phyloP scores from a whole-genome alignment of 2,888 invertebrate species.

The Leptura quadrifasciata region DNA sequence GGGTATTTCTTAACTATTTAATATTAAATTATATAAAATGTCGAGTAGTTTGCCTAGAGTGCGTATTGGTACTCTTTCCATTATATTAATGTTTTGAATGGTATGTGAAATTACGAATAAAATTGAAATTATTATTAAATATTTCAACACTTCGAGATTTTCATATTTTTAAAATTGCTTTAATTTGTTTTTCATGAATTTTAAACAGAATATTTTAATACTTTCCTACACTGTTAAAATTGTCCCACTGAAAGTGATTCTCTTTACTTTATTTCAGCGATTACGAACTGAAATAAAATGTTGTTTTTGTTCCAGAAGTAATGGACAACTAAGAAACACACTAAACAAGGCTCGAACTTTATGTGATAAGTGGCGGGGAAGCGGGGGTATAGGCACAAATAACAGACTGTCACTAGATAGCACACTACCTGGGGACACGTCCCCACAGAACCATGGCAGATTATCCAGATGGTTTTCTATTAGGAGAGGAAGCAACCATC shows the following conservation, averaged over 20 bases:
- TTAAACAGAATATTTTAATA: too few relatives aligned
- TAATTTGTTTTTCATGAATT: background rate
- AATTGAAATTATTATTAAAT: too few relatives aligned
- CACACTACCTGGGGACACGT: constrained; percentile 66
- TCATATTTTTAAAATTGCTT: background rate
- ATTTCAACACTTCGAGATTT: too few relatives aligned
- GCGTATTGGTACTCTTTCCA: too few relatives aligned
- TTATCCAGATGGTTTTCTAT: constrained; percentile 94
- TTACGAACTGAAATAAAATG: background rate
- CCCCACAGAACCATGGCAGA: constrained; percentile 77
- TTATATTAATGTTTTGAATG: too few relatives aligned
- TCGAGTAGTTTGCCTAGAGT: too few relatives aligned
- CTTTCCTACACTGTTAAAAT: too few relatives aligned
- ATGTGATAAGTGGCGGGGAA: constrained; percentile 86
- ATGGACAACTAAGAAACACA: constrained; percentile 86
- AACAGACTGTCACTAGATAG: constrained; percentile 67
- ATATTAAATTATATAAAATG: too few relatives aligned
- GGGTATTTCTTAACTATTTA: too few relatives aligned
- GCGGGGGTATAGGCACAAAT: constrained; percentile 70
- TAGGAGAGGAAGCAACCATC: constrained; percentile 87
- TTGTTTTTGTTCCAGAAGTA: constrained; percentile 73
- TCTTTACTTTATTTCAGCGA: too few relatives aligned
- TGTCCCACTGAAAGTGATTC: too few relatives aligned
- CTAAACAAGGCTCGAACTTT: constrained; percentile 88
- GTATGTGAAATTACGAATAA: too few relatives aligned